Base-by-base conservation (phyloP, 2,888 invertebrate genomes). In the Lochmaea crataegi region DNA sequence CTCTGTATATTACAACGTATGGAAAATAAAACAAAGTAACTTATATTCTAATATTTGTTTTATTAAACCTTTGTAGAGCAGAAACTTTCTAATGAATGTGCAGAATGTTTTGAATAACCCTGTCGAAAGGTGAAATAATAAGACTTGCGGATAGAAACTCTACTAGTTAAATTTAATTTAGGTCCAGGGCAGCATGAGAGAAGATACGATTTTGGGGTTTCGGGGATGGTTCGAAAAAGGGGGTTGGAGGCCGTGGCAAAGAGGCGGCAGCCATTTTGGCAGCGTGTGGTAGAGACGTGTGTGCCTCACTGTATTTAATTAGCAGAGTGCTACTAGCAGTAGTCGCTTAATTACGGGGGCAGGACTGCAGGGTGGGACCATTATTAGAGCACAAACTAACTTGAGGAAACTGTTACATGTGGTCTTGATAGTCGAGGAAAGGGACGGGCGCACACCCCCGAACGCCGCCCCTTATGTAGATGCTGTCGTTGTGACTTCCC, bases 131-230 rank as follows among this genome's bases (percentile, higher is more conserved):
- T n/a, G n/a, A n/a, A n/a, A n/a, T n/a, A n/a, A 63, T 18, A 18
- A 41, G 16, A 78, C 81, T 80, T 76, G 80, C 80, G 82, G 81
- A 84, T 82, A 81, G 81, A 79, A 84, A 83, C 83, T 83, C 80
- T 83, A 84, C 80, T 83, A 84, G 82, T 85, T 81, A 84, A 85
- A 86, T 85, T 85, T 86, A 86, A 86, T 86, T 85, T 85, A 82
- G 84, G 85, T 85, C 85, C 85, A 71, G 73, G 71, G 72, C 68
- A 75, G 72, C 71, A 73, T 72, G 77, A 70, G 76, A 70, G 76
- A 68, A 71, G 74, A 74, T 68, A 66, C 76, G 76, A 42, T 57
- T 61, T 48, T 42, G 68, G 65, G 57, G 53, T 53, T 41, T 53
- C 45, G 53, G 61, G 18, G 66, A 42, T 45, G 61, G 69, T 16